A percentile compares a stretch with the other conserved stretches of the same genome.
phyloP scores from a whole-genome alignment of 2,888 invertebrate genomes.

The Vesta saturnalis region DNA sequence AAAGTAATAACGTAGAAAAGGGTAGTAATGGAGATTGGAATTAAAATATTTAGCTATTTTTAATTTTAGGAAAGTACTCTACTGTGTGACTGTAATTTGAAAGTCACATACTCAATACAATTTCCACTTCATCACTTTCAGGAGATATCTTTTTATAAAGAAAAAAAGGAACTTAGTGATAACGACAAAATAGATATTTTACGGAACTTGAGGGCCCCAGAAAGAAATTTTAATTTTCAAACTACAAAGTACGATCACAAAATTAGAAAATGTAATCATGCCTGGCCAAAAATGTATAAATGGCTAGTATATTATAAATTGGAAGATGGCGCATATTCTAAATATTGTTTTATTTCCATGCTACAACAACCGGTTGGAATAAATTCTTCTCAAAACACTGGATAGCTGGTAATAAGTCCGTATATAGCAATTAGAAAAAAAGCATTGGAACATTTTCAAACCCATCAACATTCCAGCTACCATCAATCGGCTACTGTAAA shows the following conservation, averaged over 20 bases:
- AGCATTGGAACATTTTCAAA: neutral
- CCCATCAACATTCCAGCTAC: neutral
- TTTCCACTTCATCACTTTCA: neutral
- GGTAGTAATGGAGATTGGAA: too few relatives aligned
- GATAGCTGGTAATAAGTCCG: neutral
- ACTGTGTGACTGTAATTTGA: neutral
- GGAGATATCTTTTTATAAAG: neutral
- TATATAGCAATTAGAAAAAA: neutral
- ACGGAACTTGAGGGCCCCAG: neutral
- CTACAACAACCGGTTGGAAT: neutral
- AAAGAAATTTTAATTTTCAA: neutral
- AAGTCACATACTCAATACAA: neutral
- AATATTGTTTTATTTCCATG: neutral
- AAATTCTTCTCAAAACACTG: neutral
- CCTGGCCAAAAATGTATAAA: neutral
- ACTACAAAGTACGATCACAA: neutral
- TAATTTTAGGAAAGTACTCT: too few relatives aligned
- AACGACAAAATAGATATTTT: neutral
- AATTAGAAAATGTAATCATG: neutral
- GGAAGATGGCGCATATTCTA: neutral
- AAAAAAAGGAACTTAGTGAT: neutral
- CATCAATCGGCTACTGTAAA: neutral
- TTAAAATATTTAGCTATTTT: too few relatives aligned
- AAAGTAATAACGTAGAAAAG: neutral
- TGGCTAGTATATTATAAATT: neutral